These are phyloP conservation scores for Pocillopora verrucosa DNA, from an alignment of 64 coral and sea anemone species.

Conservation along the genomic window DNA sequence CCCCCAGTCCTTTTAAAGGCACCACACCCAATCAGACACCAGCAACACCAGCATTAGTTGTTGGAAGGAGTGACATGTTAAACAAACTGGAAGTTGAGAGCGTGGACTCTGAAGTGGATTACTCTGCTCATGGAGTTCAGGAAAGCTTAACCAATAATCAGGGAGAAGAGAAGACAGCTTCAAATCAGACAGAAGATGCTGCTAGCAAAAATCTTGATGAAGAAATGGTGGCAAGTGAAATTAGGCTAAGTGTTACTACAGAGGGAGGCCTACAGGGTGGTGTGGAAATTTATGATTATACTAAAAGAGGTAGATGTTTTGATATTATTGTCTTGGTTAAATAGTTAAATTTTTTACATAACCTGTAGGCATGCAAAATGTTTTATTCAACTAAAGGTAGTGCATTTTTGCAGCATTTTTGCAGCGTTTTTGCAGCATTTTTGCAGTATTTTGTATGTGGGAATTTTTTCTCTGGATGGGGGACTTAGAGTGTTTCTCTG, in stretches of 20 bases:
- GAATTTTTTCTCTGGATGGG: no score
- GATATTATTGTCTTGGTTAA: no score
- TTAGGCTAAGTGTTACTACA: constrained; percentile 66
- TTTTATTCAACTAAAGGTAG: no score
- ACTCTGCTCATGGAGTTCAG: not conserved
- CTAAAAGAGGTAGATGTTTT: constrained; percentile 33
- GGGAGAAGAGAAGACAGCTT: not conserved
- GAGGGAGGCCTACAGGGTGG: constrained; percentile 45
- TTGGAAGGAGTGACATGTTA: not conserved
- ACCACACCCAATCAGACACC: not conserved
- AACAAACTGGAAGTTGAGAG: constrained; percentile 45
- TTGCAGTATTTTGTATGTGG: no score
- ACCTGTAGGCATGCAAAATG: no score
- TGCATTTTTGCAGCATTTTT: no score
- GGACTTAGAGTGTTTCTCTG: no score
- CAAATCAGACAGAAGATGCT: not conserved
- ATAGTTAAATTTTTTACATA: no score
- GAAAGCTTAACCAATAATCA: not conserved
- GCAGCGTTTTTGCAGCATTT: no score
- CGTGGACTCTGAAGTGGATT: constrained; percentile 15
- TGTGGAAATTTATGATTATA: constrained; percentile 66
- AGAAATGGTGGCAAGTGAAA: constrained; percentile 18
- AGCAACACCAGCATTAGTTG: not conserved
- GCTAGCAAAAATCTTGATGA: constrained; percentile 5
- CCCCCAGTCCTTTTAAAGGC: constrained; percentile 4